These are phyloP conservation scores for Lithophane ornitopus DNA, from an alignment of 2,888 invertebrate genomes.

Conservation along the genomic window DNA sequence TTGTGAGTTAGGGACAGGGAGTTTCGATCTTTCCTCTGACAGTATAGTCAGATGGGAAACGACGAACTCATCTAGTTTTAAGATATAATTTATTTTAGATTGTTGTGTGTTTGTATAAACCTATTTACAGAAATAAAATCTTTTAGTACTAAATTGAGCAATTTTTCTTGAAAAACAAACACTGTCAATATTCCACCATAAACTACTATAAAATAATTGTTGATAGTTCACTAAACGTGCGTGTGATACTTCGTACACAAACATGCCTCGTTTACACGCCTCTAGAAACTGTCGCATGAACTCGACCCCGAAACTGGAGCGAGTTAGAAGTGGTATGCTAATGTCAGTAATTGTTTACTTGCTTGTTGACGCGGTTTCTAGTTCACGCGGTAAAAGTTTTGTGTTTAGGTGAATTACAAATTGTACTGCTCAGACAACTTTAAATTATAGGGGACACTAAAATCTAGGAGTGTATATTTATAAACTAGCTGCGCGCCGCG, in stretches of 20 bases:
- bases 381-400: conserved; percentile 4
- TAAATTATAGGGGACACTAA: background rate
- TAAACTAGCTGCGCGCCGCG: too few species aligned
- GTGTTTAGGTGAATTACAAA: background rate
- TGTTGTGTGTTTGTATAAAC: too few species aligned
- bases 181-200: background rate
- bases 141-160: background rate
- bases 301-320: conserved; percentile 52
- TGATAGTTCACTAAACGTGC: background rate
- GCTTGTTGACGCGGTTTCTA: conserved; percentile 28
- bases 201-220: background rate
- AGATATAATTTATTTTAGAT: too few species aligned
- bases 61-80: too few species aligned
- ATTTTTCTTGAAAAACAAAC: background rate
- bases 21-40: too few species aligned
- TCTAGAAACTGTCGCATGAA: conserved; percentile 48
- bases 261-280: conserved; percentile 37
- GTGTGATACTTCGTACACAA: conserved; percentile 2
- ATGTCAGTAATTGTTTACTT: conserved; percentile 44
- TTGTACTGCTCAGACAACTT: background rate
- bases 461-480: background rate
- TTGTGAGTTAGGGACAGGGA: background rate
- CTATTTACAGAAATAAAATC: too few species aligned
- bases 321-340: conserved; percentile 40
- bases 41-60: too few species aligned